A percentile compares a stretch with the other conserved stretches of the same genome.
phyloP scores from a whole-genome alignment of 2,888 invertebrate genomes.

The Diaperis boleti region DNA sequence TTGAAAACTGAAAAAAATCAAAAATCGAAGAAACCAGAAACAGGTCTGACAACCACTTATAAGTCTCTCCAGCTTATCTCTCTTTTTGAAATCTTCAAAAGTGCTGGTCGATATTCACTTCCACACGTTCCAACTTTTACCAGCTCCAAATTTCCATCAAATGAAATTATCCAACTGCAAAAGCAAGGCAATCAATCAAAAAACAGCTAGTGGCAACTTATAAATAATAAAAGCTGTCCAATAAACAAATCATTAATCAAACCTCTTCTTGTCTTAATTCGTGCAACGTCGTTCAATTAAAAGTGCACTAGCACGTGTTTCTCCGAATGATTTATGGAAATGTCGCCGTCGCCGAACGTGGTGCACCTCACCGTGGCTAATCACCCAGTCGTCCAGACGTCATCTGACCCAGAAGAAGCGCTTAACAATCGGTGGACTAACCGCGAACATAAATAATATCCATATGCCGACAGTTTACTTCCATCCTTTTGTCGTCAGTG shows the following conservation, averaged over 20 bases:
- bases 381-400: constrained; percentile 21
- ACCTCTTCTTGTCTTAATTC: constrained; percentile 1
- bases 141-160: constrained; percentile 6
- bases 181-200: constrained; percentile 26
- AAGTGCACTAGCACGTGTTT: not conserved
- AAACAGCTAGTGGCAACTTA: constrained; percentile 29
- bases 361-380: constrained; percentile 4
- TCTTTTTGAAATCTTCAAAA: no score
- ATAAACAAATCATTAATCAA: constrained; percentile 34
- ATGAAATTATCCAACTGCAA: constrained; percentile 9
- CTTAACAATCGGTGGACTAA: constrained; percentile 23
- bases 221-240: constrained; percentile 28
- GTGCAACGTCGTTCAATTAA: not conserved
- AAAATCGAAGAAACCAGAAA: no score
- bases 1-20: no score
- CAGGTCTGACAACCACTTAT: no score
- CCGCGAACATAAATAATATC: constrained; percentile 43
- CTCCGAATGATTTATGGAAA: constrained; percentile 20
- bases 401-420: constrained; percentile 23
- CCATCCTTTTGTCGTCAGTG: constrained; percentile 31
- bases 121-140: no score
- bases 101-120: constrained; percentile 32
- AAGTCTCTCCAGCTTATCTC: no score
- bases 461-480: constrained; percentile 37
- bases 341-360: constrained; percentile 18